Conservation (phyloP, 1,140 invertebrate genomes). For the Pseudomyrmex concolor region DNA sequence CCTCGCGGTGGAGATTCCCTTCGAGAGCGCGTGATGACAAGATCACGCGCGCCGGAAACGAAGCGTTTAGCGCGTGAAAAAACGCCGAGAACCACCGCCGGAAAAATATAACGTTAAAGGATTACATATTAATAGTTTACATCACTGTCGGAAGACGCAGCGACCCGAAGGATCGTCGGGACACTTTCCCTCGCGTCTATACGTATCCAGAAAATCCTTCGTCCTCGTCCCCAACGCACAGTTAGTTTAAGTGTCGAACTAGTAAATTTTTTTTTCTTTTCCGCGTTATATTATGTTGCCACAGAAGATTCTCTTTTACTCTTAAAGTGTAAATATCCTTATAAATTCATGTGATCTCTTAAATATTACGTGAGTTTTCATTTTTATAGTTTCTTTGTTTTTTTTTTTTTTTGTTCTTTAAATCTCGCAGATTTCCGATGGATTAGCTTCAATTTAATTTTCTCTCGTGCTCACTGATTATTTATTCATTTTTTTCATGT, state of each 20-base stretch:
- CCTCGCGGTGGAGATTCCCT: no score
- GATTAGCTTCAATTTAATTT: constrained; percentile 74
- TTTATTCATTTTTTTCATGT: constrained; percentile 62
- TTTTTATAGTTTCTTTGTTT: constrained; percentile 41
- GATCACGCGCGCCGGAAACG: neutral
- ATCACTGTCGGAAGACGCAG: constrained; percentile 80
- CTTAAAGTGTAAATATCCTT: constrained; percentile 83
- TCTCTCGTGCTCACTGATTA: constrained; percentile 50
- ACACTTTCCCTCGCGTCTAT: constrained; percentile 24
- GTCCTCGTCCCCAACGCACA: constrained; percentile 77
- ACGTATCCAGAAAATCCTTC: constrained; percentile 58
- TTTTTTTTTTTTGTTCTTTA: constrained; percentile 37
- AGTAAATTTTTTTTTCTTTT: constrained; percentile 69
- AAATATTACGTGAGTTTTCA: constrained; percentile 77
- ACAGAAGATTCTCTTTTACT: constrained; percentile 78
- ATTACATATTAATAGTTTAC: constrained; percentile 84
- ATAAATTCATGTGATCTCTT: constrained; percentile 81
- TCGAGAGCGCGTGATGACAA: no score
- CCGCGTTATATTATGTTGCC: constrained; percentile 79
- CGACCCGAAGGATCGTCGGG: constrained; percentile 65
- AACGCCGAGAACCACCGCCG: constrained; percentile 76
- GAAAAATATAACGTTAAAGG: constrained; percentile 84
- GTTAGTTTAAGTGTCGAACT: constrained; percentile 83
- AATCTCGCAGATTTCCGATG: constrained; percentile 69
- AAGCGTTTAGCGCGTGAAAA: constrained; percentile 11